A percentile compares a stretch with the other conserved stretches of the same genome.
These are phyloP conservation scores for Hapalemur alaotrensis DNA, from an alignment of 2,797 vertebrate species.

Conservation along the genomic window DNA sequence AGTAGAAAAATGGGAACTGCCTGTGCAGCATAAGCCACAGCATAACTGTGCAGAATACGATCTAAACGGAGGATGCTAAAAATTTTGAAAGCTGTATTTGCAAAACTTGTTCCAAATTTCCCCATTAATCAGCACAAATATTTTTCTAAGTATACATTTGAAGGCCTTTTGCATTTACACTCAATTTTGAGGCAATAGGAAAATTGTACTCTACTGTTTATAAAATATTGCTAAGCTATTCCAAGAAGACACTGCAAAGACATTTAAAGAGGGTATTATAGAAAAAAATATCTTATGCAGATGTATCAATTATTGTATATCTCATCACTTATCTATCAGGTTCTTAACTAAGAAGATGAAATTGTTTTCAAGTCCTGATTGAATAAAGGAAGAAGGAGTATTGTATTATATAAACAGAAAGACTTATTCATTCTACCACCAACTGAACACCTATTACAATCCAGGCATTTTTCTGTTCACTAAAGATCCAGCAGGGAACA, in stretches of 20 bases:
- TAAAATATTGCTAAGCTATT: neutral
- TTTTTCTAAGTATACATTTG: neutral
- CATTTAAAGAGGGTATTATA: neutral
- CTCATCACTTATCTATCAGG: neutral
- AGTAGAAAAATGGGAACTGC: neutral
- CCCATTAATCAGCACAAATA: slow-evolving; percentile 2
- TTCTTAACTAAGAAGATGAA: neutral
- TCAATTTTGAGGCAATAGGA: neutral
- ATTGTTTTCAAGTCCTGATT: neutral
- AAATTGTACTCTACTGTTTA: neutral
- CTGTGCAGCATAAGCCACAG: neutral
- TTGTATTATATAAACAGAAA: neutral
- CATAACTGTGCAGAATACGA: neutral
- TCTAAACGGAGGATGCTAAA: neutral
- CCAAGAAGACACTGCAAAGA: neutral
- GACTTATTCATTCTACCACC: neutral
- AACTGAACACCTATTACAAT: neutral
- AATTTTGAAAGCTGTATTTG: slow-evolving; percentile 26
- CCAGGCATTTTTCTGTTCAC: neutral
- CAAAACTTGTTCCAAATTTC: neutral
- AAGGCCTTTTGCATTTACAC: neutral
- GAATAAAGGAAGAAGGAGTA: neutral
- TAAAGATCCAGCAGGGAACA: neutral
- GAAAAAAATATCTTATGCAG: neutral
- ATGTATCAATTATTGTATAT: neutral